These are phyloP conservation scores for Petrocephalus schoutedeni DNA, from an alignment of 2,797 vertebrate genomes.

Conservation along the genomic window DNA sequence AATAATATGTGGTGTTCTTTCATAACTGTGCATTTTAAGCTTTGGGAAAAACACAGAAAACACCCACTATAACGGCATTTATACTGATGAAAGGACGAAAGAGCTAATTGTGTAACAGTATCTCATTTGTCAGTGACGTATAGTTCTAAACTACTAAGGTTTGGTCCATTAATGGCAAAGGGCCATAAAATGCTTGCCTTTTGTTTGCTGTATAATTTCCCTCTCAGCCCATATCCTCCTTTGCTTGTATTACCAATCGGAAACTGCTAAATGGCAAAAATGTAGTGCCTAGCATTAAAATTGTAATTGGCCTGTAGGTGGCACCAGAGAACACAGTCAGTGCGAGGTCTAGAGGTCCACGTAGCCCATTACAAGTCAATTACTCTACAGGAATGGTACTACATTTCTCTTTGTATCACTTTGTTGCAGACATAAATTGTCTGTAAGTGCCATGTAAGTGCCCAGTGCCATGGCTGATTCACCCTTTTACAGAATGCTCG, in stretches of 20 bases:
- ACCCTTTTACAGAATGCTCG: background rate
- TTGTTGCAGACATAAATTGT: background rate
- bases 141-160: background rate
- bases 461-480: background rate
- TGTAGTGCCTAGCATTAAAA: background rate
- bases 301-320: background rate
- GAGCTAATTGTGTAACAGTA: background rate
- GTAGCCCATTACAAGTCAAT: background rate
- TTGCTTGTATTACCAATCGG: background rate
- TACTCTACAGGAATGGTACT: background rate
- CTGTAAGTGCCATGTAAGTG: too few species aligned
- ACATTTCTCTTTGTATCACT: background rate
- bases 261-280: background rate
- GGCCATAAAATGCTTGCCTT: background rate
- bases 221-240: background rate
- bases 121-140: background rate
- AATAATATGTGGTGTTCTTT: background rate
- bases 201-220: background rate
- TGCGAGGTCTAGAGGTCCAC: background rate
- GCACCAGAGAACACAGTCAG: background rate
- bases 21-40: background rate
- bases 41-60: background rate
- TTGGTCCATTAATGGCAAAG: background rate
- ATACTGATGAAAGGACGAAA: background rate
- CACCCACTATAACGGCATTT: background rate